A percentile compares a stretch with the other conserved stretches of the same genome.
Conservation (phyloP, 2,888 invertebrate genomes). For the Onchidella celtica region DNA sequence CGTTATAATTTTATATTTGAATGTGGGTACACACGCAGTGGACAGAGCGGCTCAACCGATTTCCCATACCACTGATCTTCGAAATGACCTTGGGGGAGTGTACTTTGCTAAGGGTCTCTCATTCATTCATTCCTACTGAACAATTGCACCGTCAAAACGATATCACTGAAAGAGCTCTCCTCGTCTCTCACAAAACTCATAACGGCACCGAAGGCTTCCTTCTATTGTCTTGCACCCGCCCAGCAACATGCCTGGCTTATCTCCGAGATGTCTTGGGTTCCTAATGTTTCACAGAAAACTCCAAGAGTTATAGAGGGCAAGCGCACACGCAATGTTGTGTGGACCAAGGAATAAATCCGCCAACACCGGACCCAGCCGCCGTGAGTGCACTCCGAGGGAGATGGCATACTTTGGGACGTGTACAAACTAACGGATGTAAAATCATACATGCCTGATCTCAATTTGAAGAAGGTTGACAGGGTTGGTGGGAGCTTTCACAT, state of each 20-base stretch:
- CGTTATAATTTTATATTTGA: no score
- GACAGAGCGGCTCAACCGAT: no score
- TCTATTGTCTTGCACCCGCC: neutral
- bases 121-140: neutral
- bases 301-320: constrained; percentile 33
- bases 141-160: neutral
- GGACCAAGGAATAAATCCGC: constrained; percentile 16
- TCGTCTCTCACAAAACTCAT: neutral
- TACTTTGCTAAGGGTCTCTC: no score
- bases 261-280: neutral
- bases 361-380: constrained; percentile 15
- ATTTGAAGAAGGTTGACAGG: no score
- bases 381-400: neutral
- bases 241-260: neutral
- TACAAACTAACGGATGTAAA: no score
- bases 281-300: neutral
- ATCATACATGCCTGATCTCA: no score
- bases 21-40: no score
- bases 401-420: no score
- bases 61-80: no score
- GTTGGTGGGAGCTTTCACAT: neutral
- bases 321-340: neutral
- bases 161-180: neutral
- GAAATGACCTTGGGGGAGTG: no score
- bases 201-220: neutral